Base-by-base conservation (phyloP, 1,140 invertebrate genomes). In the Drosophila melanogaster region DNA sequence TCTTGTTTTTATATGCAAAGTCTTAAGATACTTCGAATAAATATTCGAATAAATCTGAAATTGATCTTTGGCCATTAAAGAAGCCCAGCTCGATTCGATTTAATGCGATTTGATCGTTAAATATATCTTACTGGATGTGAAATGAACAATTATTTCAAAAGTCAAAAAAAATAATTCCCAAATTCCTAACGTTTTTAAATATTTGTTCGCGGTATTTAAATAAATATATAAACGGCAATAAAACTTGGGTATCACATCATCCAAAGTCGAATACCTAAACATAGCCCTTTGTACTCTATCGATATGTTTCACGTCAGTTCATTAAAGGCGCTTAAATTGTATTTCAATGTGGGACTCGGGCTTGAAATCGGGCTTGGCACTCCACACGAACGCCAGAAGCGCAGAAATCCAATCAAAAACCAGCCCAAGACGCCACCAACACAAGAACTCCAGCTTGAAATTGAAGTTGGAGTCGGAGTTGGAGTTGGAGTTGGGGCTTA, bases 401-500 rank as follows among this genome's bases (percentile, higher is more conserved):
- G 66, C 83, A 90, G 80, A 91, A 91, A 91, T 91, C 90, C 90
- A 91, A 91, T 91, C 91, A 91, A 90, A 91, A 90, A 79, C 71
- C 80, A 79, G 60, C 59, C 49, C 60, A 76, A 75, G 75, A 79
- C 61, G 77, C 81, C 60, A 73, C 73, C 54, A 53, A 77, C 57
- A 57, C 55, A 54, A 56, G 33, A 50, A 49, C 58, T 10, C 58
- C 19, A 22, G 22, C 37, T 47, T 3, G 38, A 66, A 30, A 30
- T 30, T 30, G 8, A 30, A 30, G 7, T 30, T 30, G 30, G 44
- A 61, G 12, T 44, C 53, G 58, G 24, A 79, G 24, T 15, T n/a
- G 40, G 24, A 50, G 37, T 22, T 24, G 12, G 11, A 55, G 41
- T n/a, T 38, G 17, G 46, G 37, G 22, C 35, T 62, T 8, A 11